These are phyloP conservation scores for Chelonus formosanus DNA, from an alignment of 2,888 invertebrate species.

Conservation along the genomic window DNA sequence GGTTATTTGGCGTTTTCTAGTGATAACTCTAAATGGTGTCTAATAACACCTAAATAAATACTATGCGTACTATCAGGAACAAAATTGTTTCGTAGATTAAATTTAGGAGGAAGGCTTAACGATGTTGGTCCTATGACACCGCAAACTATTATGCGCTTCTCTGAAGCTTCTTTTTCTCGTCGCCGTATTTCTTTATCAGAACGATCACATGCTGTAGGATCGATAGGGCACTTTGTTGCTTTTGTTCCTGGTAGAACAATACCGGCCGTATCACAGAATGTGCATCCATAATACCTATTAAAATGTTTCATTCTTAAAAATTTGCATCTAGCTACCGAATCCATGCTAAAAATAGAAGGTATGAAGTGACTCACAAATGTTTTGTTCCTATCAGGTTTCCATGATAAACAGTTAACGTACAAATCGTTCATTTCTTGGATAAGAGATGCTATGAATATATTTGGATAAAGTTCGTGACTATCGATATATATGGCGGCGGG, in stretches of 20 bases:
- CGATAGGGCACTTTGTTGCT: no score
- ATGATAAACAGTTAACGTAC: slow-evolving; percentile 16
- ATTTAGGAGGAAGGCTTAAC: slow-evolving; percentile 4
- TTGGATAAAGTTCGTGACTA: slow-evolving; percentile 21
- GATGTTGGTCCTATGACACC: neutral
- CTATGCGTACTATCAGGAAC: slow-evolving; percentile 30
- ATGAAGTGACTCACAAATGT: slow-evolving; percentile 22
- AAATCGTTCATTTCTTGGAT: slow-evolving; percentile 13
- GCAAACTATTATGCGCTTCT: no score
- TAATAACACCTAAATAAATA: slow-evolving; percentile 3
- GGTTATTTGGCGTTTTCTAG: neutral
- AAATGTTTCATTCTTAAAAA: slow-evolving; percentile 33
- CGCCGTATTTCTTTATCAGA: no score
- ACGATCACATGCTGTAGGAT: no score
- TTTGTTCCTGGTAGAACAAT: neutral
- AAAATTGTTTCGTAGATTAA: slow-evolving; percentile 15
- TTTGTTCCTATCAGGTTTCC: slow-evolving; percentile 16
- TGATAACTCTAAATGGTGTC: neutral
- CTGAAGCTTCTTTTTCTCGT: neutral
- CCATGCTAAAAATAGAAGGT: slow-evolving; percentile 14
- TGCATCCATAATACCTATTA: slow-evolving; percentile 36
- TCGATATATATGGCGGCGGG: slow-evolving; percentile 34
- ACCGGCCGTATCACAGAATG: slow-evolving; percentile 30
- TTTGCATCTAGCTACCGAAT: slow-evolving; percentile 32
- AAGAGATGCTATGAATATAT: slow-evolving; percentile 19